These are phyloP conservation scores for Zaprionus camerounensis DNA, from an alignment of 1,140 invertebrate species.

Conservation along the genomic window DNA sequence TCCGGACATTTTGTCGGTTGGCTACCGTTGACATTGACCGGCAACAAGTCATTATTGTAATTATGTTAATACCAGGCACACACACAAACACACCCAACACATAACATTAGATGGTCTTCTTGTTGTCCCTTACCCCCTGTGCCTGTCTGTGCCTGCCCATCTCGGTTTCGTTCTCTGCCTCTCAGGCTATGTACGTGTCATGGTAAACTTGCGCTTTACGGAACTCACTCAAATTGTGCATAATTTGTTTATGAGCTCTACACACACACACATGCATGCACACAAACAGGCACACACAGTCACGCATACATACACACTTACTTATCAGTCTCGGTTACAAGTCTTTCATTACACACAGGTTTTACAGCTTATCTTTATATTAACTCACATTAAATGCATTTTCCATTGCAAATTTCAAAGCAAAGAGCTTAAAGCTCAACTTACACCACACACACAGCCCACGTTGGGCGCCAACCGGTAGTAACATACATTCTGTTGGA, in stretches of 20 bases:
- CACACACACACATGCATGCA: slow-evolving; percentile 36
- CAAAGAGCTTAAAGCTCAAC: background rate
- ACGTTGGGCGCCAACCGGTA: background rate
- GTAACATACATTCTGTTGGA: background rate
- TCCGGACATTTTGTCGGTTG: slow-evolving; percentile 43
- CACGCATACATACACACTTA: background rate
- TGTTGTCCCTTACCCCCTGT: background rate
- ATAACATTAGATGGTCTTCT: slow-evolving; percentile 1
- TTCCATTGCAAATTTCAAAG: background rate
- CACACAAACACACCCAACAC: slow-evolving; percentile 8
- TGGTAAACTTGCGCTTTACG: slow-evolving; percentile 49
- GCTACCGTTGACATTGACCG: slow-evolving; percentile 40
- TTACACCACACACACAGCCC: background rate
- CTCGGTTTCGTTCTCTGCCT: background rate
- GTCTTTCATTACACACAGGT: background rate
- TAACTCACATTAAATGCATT: background rate
- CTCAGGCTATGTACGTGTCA: slow-evolving; percentile 16
- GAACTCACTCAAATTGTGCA: slow-evolving; percentile 75
- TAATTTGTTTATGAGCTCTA: slow-evolving; percentile 78
- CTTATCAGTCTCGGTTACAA: background rate
- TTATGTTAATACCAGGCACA: slow-evolving; percentile 68
- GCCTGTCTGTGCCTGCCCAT: background rate
- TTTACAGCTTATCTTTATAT: background rate
- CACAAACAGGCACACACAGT: background rate
- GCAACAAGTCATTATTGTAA: slow-evolving; percentile 78